These are phyloP conservation scores for Melanotaenia nigrans DNA, from an alignment of 2,797 vertebrate genomes.

Conservation along the genomic window DNA sequence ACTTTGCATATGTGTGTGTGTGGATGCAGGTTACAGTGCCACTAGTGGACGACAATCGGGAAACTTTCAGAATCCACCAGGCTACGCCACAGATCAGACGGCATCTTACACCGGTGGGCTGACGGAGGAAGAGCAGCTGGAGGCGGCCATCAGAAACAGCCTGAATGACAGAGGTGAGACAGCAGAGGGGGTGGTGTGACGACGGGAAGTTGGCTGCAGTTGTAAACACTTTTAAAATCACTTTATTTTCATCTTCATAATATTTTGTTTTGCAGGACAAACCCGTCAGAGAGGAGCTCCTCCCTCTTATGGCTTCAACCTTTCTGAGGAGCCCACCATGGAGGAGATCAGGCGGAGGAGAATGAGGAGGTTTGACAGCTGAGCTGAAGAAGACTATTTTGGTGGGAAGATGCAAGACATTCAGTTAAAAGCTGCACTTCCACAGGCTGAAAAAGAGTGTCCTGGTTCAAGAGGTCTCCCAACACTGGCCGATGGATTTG, in stretches of 20 bases:
- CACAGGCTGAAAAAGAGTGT: neutral
- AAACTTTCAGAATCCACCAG: conserved; percentile 20
- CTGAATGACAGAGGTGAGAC: conserved; percentile 85
- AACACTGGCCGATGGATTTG: neutral
- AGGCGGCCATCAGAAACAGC: conserved; percentile 89
- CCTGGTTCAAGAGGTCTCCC: neutral
- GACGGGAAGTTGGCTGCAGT: too few relatives aligned
- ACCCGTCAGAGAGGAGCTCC: conserved; percentile 31
- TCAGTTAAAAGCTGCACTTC: neutral
- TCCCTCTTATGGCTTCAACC: conserved; percentile 59
- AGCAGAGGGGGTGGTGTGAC: too few relatives aligned
- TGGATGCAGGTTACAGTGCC: conserved; percentile 65
- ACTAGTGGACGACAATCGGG: conserved; percentile 9
- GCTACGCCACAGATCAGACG: conserved; percentile 52
- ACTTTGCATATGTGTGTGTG: conserved; percentile 9
- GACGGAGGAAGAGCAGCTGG: conserved; percentile 90
- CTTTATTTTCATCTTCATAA: neutral
- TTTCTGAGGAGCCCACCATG: conserved; percentile 34
- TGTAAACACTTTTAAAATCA: neutral
- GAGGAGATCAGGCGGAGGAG: conserved; percentile 76
- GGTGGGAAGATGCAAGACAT: neutral
- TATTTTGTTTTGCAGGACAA: conserved; percentile 51
- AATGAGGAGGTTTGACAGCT: conserved; percentile 76
- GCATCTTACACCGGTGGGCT: conserved; percentile 81
- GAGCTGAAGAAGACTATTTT: conserved; percentile 6